Percentiles rank a stretch among this genome's conserved stretches.
Conservation (phyloP, 2,113 vertebrate genomes). For the Oenanthe melanoleuca region DNA sequence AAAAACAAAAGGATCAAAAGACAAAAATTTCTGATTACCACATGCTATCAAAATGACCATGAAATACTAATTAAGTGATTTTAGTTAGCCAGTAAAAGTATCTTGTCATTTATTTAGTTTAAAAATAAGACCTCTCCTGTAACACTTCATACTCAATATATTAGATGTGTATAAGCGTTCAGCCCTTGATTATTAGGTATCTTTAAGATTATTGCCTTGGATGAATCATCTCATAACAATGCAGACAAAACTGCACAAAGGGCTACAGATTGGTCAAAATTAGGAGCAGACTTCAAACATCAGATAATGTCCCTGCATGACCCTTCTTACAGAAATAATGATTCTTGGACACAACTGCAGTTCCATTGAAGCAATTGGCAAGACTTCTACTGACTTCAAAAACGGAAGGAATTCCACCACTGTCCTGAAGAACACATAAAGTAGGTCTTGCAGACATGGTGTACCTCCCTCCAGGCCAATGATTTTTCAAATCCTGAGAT, state of each 20-base stretch:
- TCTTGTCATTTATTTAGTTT: neutral
- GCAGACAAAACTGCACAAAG: neutral
- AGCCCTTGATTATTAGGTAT: neutral
- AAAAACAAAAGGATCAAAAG: neutral
- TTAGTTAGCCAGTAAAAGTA: neutral
- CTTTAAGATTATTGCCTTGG: neutral
- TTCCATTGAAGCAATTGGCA: slow-evolving; percentile 26
- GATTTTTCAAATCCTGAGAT: neutral
- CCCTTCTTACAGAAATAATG: slow-evolving; percentile 19
- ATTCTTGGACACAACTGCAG: slow-evolving; percentile 1
- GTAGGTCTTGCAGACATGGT: neutral
- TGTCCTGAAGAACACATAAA: neutral
- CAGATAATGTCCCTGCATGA: neutral
- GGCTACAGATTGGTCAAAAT: neutral
- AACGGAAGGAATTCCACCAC: neutral
- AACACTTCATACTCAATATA: neutral
- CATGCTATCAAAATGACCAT: neutral
- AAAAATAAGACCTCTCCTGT: neutral
- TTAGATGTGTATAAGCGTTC: neutral
- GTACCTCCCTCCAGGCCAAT: neutral
- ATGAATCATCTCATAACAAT: neutral
- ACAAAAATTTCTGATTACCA: neutral
- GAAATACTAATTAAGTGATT: neutral
- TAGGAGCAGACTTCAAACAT: slow-evolving; percentile 13
- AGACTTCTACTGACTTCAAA: slow-evolving; percentile 19